Conservation (phyloP, 1,140 invertebrate species). For the Batillaria attramentaria region DNA sequence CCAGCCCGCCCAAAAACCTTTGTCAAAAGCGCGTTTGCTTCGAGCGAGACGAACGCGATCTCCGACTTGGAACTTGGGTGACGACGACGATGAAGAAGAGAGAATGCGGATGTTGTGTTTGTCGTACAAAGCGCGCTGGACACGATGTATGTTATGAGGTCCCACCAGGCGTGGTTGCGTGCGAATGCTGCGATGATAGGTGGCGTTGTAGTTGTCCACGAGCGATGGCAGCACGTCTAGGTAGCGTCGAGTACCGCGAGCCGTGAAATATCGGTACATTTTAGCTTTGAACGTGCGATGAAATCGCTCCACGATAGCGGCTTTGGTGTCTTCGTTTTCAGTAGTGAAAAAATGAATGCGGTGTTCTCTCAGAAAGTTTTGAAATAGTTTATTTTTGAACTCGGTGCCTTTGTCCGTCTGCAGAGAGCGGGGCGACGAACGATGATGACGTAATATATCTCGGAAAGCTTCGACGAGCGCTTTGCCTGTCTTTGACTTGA, state of each 20-base stretch:
- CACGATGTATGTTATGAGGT: slow-evolving; percentile 40
- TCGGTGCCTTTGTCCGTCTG: slow-evolving; percentile 35
- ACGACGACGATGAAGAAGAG: not conserved
- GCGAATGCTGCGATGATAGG: slow-evolving; percentile 68
- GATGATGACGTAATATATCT: slow-evolving; percentile 29
- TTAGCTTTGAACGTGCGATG: slow-evolving; percentile 72
- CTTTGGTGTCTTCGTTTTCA: slow-evolving; percentile 69
- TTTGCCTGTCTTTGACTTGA: slow-evolving; percentile 72
- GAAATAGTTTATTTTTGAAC: slow-evolving; percentile 36
- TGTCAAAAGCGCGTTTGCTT: not conserved
- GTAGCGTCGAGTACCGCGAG: slow-evolving; percentile 69
- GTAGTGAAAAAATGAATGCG: slow-evolving; percentile 28
- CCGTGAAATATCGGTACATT: slow-evolving; percentile 72
- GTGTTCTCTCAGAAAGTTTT: slow-evolving; percentile 29
- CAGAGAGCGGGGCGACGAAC: slow-evolving; percentile 34
- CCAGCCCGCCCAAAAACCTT: not conserved
- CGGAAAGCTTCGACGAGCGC: slow-evolving; percentile 50
- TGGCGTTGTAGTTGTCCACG: slow-evolving; percentile 70
- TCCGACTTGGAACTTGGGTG: not conserved
- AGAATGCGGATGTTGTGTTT: not conserved
- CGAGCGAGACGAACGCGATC: not conserved
- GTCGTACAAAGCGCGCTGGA: slow-evolving; percentile 1
- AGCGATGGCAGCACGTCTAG: slow-evolving; percentile 65
- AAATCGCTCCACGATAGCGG: slow-evolving; percentile 71
- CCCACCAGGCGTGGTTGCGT: slow-evolving; percentile 57